Percentiles rank a stretch among this genome's conserved stretches.
Conservation (phyloP, 2,113 vertebrate genomes). For the Cochlearius cochlearius region DNA sequence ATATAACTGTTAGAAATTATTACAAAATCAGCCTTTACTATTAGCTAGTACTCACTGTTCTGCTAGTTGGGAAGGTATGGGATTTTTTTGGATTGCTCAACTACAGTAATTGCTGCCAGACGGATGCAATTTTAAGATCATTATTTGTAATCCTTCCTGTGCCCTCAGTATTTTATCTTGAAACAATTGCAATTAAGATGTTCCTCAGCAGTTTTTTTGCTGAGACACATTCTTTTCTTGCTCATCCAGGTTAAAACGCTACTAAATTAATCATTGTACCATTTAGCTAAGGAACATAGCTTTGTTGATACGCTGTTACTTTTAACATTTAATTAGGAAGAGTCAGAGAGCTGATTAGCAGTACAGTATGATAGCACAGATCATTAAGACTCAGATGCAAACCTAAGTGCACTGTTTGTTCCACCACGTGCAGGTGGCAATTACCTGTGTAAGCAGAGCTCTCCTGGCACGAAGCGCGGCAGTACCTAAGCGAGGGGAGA, state of each 20-base stretch:
- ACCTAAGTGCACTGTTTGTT: neutral
- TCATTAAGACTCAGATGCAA: neutral
- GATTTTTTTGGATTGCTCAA: neutral
- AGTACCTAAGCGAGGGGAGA: neutral
- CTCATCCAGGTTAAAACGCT: neutral
- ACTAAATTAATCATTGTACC: neutral
- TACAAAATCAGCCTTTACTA: neutral
- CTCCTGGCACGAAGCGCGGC: accelerated
- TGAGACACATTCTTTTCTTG: conserved; percentile 1
- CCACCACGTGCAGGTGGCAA: neutral
- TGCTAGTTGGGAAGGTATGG: neutral
- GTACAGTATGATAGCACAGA: neutral
- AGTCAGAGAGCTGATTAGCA: neutral
- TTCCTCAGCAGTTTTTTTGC: conserved; percentile 27
- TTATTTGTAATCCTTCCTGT: conserved; percentile 35
- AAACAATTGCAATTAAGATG: conserved; percentile 44
- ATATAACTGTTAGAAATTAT: neutral
- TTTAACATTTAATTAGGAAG: conserved; percentile 18
- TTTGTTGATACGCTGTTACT: neutral
- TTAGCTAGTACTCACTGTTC: neutral
- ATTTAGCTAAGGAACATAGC: neutral
- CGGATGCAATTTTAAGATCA: conserved; percentile 20
- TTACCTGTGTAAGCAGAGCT: neutral
- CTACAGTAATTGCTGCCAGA: conserved; percentile 39
- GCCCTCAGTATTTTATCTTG: neutral